phyloP scores from a whole-genome alignment of 2,797 vertebrate species.

The Spheniscus humboldti region DNA sequence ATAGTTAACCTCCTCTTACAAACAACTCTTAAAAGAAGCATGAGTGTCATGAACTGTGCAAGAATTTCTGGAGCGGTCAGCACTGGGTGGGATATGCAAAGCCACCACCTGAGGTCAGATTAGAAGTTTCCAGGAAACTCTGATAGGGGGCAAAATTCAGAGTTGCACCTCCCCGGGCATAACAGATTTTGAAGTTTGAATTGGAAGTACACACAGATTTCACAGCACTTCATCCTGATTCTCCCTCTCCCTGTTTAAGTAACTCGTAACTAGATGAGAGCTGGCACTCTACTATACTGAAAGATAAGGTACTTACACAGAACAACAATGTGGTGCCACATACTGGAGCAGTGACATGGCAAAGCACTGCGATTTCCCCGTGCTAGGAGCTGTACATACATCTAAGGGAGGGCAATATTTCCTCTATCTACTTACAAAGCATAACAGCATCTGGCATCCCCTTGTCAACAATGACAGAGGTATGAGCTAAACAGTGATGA shows the following conservation, averaged over 20 bases:
- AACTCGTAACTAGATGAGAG: not conserved
- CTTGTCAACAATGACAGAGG: not conserved
- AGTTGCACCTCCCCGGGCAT: not conserved
- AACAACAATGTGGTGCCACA: not conserved
- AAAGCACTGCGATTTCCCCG: not conserved
- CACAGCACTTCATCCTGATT: not conserved
- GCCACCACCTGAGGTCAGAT: not conserved
- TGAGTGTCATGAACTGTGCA: not conserved
- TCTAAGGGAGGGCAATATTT: not conserved
- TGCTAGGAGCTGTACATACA: not conserved
- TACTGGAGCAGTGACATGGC: fast-evolving
- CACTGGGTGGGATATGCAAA: not conserved
- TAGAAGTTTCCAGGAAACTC: not conserved
- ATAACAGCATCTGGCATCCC: not conserved
- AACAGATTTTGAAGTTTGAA: not conserved
- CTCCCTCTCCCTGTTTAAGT: not conserved
- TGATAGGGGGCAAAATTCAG: not conserved
- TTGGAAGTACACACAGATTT: not conserved
- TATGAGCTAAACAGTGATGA: not conserved
- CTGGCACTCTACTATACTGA: not conserved
- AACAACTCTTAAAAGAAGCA: not conserved
- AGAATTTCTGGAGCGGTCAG: not conserved
- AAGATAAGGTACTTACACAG: not conserved
- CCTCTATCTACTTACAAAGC: not conserved
- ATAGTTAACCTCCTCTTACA: not conserved